These are phyloP conservation scores for Peromyscus maniculatus DNA, from an alignment of 2,113 vertebrate genomes.

Conservation along the genomic window DNA sequence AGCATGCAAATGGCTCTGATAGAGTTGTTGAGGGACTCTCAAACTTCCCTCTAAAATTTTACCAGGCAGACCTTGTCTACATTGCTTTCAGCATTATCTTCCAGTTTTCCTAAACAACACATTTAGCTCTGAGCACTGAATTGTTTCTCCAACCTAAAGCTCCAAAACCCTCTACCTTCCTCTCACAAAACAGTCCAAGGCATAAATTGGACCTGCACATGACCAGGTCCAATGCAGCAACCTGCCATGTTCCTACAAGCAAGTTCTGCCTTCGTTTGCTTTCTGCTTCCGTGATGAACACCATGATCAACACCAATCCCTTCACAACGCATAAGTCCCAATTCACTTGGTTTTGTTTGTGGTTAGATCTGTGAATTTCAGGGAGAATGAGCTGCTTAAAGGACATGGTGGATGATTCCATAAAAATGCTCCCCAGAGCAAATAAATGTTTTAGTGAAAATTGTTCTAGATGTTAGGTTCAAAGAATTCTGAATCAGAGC, in stretches of 20 bases:
- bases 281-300: not conserved
- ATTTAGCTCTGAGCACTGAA: not conserved
- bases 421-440: not conserved
- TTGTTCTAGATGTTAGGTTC: not conserved
- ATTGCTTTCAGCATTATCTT: not conserved
- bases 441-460: not conserved
- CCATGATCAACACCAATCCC: too few species aligned
- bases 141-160: too few species aligned
- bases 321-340: not conserved
- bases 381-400: not conserved
- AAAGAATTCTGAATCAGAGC: not conserved
- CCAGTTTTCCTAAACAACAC: not conserved
- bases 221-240: not conserved
- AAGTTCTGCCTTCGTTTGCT: not conserved
- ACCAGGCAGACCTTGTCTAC: not conserved
- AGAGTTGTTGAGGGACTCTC: not conserved
- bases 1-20: not conserved
- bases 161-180: not conserved
- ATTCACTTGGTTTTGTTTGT: not conserved
- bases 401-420: not conserved
- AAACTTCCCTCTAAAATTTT: too few species aligned
- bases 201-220: too few species aligned
- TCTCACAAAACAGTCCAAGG: not conserved
- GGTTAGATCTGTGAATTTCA: conserved; percentile 50
- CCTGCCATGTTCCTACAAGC: not conserved